Base-by-base conservation (phyloP, 2,888 invertebrate genomes). In the Autographa pulchrina region DNA sequence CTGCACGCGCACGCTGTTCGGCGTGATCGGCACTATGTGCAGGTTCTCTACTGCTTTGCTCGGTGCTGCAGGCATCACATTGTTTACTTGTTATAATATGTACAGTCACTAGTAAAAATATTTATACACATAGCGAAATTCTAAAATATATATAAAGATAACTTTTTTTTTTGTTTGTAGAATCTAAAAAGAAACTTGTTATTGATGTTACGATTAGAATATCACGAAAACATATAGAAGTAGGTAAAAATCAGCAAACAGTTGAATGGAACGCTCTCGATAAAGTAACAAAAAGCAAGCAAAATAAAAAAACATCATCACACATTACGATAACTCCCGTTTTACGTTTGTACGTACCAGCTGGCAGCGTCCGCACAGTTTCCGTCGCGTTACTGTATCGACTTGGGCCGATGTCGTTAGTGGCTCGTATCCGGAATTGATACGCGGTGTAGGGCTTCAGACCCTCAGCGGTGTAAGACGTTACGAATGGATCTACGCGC, bases 351-450 rank as follows among this genome's bases (percentile, higher is more conserved):
- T 38, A 74, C 86, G 85, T 89, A 97, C 97, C 97, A 74, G 99
- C 98, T 35, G 99, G 98, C 77, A 99, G 95, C 0, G 99, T 99
- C 82, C 98, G 96, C 38, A 98, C 98, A 88, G 98, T 97, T 80
- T 97, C 97, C 0, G 99, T 99, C 84, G 98, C 98, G 18, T 97
- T 97, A 90, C 99, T 99, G 96, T 98, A 99, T 1, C 97, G 97
- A 86, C 99, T 99, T 0, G 98, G 98, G 0, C 99, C 99, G 69
- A 99, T 98, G 90, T 99, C 99, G 90, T 99, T 99, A 14, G 98
- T 98, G 0, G 99, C 99, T 91, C 99, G 98, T 82, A 99, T 98
- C 63, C 99, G 96, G 93, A 99, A 99, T 88, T 98, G 97, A 91
- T 99, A 99, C 0, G 97, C 96, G 0, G 99, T 98, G 89, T 98